Percentiles rank a stretch among this genome's conserved stretches.
Conservation (phyloP, 2,888 invertebrate genomes). For the Nycteola revayana region DNA sequence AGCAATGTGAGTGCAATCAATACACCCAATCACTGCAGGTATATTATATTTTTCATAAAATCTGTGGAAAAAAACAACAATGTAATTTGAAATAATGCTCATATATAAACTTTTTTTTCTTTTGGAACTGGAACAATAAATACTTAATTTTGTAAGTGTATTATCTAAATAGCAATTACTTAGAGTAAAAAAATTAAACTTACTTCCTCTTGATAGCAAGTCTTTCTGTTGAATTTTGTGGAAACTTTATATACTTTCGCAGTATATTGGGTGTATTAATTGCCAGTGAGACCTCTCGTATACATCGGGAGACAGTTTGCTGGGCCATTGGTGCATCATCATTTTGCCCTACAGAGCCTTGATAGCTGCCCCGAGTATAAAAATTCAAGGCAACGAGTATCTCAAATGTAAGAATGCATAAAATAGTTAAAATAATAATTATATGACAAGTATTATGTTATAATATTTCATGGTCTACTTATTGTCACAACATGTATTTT, state of each 20-base stretch:
- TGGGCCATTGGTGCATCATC: conserved; percentile 20
- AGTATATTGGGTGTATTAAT: conserved; percentile 11
- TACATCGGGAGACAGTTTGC: conserved; percentile 15
- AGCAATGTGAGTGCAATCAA: no score
- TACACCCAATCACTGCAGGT: no score
- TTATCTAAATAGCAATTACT: conserved; percentile 1
- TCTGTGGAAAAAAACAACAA: no score
- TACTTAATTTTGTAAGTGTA: conserved; percentile 2
- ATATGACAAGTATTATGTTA: no score
- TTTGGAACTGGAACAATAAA: conserved; percentile 4
- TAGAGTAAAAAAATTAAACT: no score
- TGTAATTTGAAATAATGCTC: no score
- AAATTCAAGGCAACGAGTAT: conserved; percentile 12
- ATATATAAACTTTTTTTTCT: conserved; percentile 7
- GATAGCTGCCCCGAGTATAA: conserved; percentile 20
- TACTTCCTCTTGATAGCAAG: no score
- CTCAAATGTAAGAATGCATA: no score
- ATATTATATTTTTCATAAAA: no score
- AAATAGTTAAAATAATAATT: no score
- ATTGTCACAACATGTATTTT: no score
- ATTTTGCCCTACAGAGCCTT: conserved; percentile 16
- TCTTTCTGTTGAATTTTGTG: conserved; percentile 12
- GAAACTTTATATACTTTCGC: conserved; percentile 16
- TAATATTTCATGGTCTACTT: no score
- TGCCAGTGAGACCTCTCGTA: conserved; percentile 11